Evolutionary conservation across 1,140 invertebrate genomes (phyloP), one percentile per base, ranked within the genome.

Genomic region (Odontomachus brunneus): DNA sequence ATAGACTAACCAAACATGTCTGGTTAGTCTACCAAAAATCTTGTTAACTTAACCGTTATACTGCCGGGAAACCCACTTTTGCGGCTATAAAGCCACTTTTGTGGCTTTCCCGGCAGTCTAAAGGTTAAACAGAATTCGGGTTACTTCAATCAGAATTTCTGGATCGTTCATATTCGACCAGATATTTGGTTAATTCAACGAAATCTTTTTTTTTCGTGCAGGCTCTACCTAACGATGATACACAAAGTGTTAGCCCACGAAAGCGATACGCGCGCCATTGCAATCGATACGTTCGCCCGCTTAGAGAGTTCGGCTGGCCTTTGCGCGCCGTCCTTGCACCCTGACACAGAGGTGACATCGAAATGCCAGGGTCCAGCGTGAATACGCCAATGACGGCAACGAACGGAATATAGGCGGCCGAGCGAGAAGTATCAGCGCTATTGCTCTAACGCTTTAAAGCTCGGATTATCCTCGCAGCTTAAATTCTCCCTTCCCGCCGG

Each of bases 361-460:
- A 71, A 80, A 59, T 57, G 65, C 24, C 75, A 11, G 53, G 51
- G 74, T 76, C 60, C 60, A 24, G 22, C 53, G 65, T 71, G 62
- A 71, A 80, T 29, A 57, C 33, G 73, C 29, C 44, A 33, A 51
- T 65, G 60, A 78, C 53, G 53, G 38, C 33, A 62, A 51, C 71
- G 65, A 65, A 60, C 53, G 65, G 49, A 73, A 83, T 48, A 80
- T 33, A 62, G 60, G 57, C 22, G 55, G 38, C 11, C 53, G 19
- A 55, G 53, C 33, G 78, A 69, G 62, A 75, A 74, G 75, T 86
- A 83, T 84, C 88, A 60, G 78, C 83, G 83, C 86, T 88, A 83
- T 84, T 88, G 89, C 86, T 84, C 81, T 71, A 87, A 90, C 84
- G 80, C 82, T 88, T 90, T 89, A 90, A 90, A 90, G 85, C 89